phyloP scores from a whole-genome alignment of 2,888 invertebrate species.

The Drosophila recens region DNA sequence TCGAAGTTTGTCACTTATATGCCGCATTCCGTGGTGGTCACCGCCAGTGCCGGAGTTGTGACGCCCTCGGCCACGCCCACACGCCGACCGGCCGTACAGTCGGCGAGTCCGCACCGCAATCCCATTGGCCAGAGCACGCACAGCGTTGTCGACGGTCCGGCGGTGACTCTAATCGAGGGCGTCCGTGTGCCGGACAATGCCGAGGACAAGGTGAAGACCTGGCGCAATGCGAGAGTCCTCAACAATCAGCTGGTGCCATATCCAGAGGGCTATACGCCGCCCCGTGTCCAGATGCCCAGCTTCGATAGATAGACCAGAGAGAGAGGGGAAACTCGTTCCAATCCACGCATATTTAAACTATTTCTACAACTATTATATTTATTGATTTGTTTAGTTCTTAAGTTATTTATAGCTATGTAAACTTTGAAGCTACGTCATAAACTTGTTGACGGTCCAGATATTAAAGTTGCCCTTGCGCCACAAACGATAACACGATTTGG shows the following conservation, averaged over 20 bases:
- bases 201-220: slow-evolving; percentile 91
- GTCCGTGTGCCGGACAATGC: slow-evolving; percentile 94
- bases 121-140: slow-evolving; percentile 68
- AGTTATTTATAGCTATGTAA: slow-evolving; percentile 63
- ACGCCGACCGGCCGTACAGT: slow-evolving; percentile 32
- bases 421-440: slow-evolving; percentile 62
- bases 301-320: slow-evolving; percentile 70
- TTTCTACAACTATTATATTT: slow-evolving; percentile 49
- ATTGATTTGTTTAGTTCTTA: slow-evolving; percentile 71
- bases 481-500: slow-evolving; percentile 66
- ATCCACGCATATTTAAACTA: slow-evolving; percentile 17
- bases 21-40: slow-evolving; percentile 76
- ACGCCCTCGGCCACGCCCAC: slow-evolving; percentile 47
- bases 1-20: slow-evolving; percentile 68
- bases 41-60: slow-evolving; percentile 69
- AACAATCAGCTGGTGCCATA: slow-evolving; percentile 93
- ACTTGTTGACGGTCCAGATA: slow-evolving; percentile 83
- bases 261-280: slow-evolving; percentile 89
- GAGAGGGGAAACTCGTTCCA: slow-evolving; percentile 10
- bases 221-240: slow-evolving; percentile 95
- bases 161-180: slow-evolving; percentile 89
- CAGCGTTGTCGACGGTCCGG: slow-evolving; percentile 81
- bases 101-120: slow-evolving; percentile 62
- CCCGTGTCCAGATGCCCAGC: slow-evolving; percentile 86
- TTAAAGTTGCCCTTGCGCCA: slow-evolving; percentile 72